Evolutionary conservation across 2,888 invertebrate genomes (phyloP), one percentile per base, ranked within the genome.

Genomic region (Aphidoletes aphidimyza): DNA sequence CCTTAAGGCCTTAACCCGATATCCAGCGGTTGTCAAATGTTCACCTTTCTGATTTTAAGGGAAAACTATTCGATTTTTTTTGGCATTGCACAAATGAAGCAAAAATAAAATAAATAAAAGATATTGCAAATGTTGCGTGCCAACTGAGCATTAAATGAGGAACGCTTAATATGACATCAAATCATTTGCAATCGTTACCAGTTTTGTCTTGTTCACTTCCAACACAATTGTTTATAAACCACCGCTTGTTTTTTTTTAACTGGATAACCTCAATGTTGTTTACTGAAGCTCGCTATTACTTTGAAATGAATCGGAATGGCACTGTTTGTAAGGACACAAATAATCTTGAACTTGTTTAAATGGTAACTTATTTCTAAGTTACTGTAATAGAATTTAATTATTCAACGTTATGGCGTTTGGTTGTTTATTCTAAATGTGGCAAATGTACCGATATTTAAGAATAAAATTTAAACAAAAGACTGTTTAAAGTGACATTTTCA

Each of bases 111-210:
- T 9, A 69, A 69, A 5, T 30, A 69, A 30, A 69, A 69, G 30
- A 54, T 30, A 69, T 69, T 69, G 69, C 69, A 69, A 69, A 69
- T 54, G 30, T 69, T 69, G 69, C 69, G 34, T 69, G 69, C 14
- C 14, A 19, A 5, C 5, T 1, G 34, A n/a, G 34, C 30, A 69
- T 69, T 30, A 69, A 30, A 69, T 69, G 69, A 69, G 17, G 69
- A 69, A 69, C 69, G 69, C 69, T 69, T 69, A 69, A 69, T 69
- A 69, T 69, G 69, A 69, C 69, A 69, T 69, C 26, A 69, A 69
- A 69, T 69, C 30, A 69, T 26, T 69, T 30, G 30, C 6, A 69
- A 69, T 69, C 14, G 11, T 69, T 69, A 34, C 69, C 11, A 30
- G 3, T 69, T 2, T 69, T 69, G 69, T 30, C 69, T 69, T 69